Evolutionary conservation across 2,113 vertebrate species (phyloP).

Genomic region (Campylorhamphus procurvoides): DNA sequence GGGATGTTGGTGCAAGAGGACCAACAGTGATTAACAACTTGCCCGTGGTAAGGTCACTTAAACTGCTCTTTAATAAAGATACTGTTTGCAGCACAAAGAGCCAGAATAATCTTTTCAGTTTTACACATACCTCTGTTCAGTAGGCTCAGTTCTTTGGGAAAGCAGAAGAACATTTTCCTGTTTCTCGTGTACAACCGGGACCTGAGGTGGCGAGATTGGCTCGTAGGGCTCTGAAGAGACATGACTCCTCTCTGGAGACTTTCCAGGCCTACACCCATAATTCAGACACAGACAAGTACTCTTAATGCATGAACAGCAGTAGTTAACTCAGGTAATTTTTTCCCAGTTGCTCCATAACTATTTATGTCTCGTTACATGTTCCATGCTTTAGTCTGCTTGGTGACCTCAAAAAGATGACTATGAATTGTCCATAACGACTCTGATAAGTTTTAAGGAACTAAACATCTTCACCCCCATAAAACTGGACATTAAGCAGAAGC

Average conservation of each 20-base stretch:
- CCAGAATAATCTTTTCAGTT: background rate
- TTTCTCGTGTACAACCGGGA: slow-evolving; percentile 86
- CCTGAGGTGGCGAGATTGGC: slow-evolving; percentile 95
- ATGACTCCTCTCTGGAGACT: slow-evolving; percentile 92
- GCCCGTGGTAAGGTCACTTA: background rate
- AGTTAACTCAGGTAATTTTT: background rate
- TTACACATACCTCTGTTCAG: slow-evolving; percentile 87
- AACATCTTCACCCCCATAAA: background rate
- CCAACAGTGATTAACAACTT: background rate
- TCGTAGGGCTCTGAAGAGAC: slow-evolving; percentile 90
- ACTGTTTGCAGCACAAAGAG: background rate
- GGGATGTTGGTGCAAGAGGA: background rate
- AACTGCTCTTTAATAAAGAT: background rate
- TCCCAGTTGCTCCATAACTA: background rate
- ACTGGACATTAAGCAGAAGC: background rate
- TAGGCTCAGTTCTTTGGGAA: slow-evolving; percentile 85
- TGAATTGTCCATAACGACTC: background rate
- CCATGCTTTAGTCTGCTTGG: background rate
- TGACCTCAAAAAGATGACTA: background rate
- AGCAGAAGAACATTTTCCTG: slow-evolving; percentile 83
- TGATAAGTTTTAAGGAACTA: background rate
- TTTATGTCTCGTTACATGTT: background rate
- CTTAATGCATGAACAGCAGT: background rate
- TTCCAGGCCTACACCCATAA: slow-evolving; percentile 84
- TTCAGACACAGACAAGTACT: background rate